phyloP scores from a whole-genome alignment of 2,113 vertebrate species.

The Catharus minimus region DNA sequence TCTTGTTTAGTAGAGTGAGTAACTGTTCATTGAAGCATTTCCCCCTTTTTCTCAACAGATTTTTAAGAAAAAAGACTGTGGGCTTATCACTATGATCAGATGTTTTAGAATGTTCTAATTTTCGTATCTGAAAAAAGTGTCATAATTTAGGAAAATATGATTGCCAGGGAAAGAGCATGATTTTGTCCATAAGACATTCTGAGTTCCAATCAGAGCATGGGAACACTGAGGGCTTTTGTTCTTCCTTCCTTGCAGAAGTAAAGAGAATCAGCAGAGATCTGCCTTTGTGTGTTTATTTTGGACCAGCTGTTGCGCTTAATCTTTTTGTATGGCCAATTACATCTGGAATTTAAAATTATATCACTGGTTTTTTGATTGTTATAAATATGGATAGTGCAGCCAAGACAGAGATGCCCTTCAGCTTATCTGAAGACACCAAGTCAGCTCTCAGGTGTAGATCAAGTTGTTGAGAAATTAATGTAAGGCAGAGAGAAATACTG shows the following conservation, averaged over 20 bases:
- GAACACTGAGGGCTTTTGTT: background rate
- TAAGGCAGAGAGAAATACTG: background rate
- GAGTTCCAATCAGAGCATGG: accelerated
- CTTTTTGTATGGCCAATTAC: background rate
- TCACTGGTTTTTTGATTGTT: background rate
- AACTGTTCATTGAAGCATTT: background rate
- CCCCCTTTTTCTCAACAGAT: background rate
- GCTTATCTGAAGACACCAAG: background rate
- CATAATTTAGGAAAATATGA: background rate
- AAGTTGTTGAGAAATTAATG: background rate
- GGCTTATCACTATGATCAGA: background rate
- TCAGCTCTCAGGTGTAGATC: background rate
- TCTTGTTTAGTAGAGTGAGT: background rate
- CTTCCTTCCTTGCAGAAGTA: background rate
- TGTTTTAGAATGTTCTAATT: background rate
- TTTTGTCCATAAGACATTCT: background rate
- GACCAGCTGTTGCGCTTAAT: background rate
- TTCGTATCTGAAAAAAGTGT: background rate
- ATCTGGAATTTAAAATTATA: background rate
- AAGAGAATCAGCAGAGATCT: background rate
- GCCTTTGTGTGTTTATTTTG: background rate
- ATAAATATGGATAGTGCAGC: background rate
- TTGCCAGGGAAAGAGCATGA: background rate
- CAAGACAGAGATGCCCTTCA: background rate
- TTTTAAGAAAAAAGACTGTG: background rate